Evolutionary conservation across 2,888 invertebrate genomes (phyloP), one percentile per base, ranked within the genome.

Genomic region (Ommatoiulus sabulosus): DNA sequence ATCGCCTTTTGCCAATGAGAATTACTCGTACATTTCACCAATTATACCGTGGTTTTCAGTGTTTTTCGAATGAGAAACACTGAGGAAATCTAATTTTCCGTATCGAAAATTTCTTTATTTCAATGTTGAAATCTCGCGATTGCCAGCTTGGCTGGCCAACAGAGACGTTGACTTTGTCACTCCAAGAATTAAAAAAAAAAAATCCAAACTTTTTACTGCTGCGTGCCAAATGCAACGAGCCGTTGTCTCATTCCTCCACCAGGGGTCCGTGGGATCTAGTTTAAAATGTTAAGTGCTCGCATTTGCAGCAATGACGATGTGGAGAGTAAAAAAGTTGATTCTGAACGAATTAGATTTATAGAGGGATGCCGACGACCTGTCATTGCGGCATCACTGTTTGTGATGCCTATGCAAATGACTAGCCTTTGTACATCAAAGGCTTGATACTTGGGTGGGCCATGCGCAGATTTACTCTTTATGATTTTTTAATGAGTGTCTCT

Each of bases 341-440:
- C 80, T 80, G 80, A 80, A 15, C 35, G 80, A 80, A 80, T 80
- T 80, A 80, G 80, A 80, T 80, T 80, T 80, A 80, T 80, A 80
- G 80, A 80, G 80, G 24, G 35, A 80, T 43, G 80, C 80, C 80
- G 80, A 35, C 80, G 80, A 80, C 35, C 80, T 80, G 80, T 80
- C 80, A 80, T 80, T 80, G 80, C 80, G 80, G 80, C 80, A 80
- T 80, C 80, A 80, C 80, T 43, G 80, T 80, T 72, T 72, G 72
- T 72, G 72, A 72, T 80, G 80, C 80, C 35, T 80, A 80, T 80
- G 80, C 80, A 80, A 80, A 80, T 80, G 35, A 80, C 35, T 80
- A 2, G 80, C 80, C 4, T 43, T 43, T 80, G 24, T 15, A 80
- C 80, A 35, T 80, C 80, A 80, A 80, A 80, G 80, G 80, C 35